Percentiles rank a stretch among this genome's conserved stretches.
Conservation (phyloP, 2,888 invertebrate genomes). For the Zygothrica quintamaculata region DNA sequence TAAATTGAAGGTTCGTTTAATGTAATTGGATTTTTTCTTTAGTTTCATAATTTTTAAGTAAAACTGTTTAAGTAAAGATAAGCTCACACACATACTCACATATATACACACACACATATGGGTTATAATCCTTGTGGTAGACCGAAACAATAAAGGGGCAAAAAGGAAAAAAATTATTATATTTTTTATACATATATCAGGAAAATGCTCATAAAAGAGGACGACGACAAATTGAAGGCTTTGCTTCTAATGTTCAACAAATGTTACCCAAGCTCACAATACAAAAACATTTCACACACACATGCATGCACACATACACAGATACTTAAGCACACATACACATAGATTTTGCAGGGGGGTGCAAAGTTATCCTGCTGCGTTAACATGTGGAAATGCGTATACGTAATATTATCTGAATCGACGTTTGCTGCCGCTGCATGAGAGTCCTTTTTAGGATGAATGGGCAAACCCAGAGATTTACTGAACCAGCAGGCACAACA, state of each 20-base stretch:
- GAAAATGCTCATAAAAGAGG: conserved; percentile 25
- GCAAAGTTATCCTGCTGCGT: conserved; percentile 40
- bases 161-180: not conserved
- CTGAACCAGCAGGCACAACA: conserved; percentile 23
- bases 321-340: conserved; percentile 1
- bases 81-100: conserved; percentile 1
- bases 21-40: conserved; percentile 25
- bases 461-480: conserved; percentile 16
- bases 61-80: conserved; percentile 13
- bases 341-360: conserved; percentile 12
- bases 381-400: conserved; percentile 46
- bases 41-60: conserved; percentile 15
- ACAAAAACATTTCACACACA: conserved; percentile 10
- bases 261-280: conserved; percentile 7
- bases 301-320: not conserved
- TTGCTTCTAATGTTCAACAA: conserved; percentile 36
- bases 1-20: conserved; percentile 20
- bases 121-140: not conserved
- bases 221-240: conserved; percentile 39
- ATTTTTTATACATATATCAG: not conserved
- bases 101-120: not conserved
- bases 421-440: conserved; percentile 34
- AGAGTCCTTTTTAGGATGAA: conserved; percentile 15
- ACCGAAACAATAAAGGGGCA: not conserved
- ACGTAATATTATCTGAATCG: conserved; percentile 66